phyloP scores from a whole-genome alignment of 2,113 vertebrate species.

The Equus quagga region DNA sequence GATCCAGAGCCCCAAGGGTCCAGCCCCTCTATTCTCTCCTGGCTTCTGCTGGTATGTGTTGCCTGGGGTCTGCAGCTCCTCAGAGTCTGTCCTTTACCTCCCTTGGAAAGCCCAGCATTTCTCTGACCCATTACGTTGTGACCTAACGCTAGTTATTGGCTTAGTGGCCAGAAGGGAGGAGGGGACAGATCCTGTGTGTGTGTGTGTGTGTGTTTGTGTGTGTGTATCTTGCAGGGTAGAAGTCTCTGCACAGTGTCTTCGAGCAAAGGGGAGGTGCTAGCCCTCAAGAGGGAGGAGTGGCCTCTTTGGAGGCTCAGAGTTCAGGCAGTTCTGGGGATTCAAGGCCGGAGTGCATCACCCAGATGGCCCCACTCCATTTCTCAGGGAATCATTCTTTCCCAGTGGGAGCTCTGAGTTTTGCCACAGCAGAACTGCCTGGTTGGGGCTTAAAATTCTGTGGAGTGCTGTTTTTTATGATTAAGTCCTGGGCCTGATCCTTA shows the following conservation, averaged over 20 bases:
- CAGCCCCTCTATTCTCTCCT: too few relatives aligned
- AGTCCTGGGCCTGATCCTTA: too few relatives aligned
- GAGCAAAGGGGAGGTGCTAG: not conserved
- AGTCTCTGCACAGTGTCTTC: not conserved
- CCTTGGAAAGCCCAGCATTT: not conserved
- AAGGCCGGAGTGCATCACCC: fast-evolving
- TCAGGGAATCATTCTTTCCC: not conserved
- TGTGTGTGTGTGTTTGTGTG: too few relatives aligned
- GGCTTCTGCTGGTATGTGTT: not conserved
- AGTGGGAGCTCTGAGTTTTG: not conserved
- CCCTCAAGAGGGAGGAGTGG: too few relatives aligned
- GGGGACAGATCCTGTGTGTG: not conserved
- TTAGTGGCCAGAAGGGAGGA: not conserved
- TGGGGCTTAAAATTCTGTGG: not conserved
- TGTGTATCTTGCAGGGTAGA: not conserved
- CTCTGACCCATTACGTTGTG: not conserved
- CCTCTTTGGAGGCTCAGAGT: not conserved
- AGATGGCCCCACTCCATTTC: too few relatives aligned
- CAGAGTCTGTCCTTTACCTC: not conserved
- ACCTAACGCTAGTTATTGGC: not conserved
- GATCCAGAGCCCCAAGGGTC: not conserved
- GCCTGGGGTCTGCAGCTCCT: not conserved
- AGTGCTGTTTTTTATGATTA: not conserved
- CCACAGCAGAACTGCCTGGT: not conserved
- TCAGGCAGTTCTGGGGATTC: not conserved